Evolutionary conservation across 2,888 invertebrate species (phyloP).

Genomic region (Dynastes tityus): DNA sequence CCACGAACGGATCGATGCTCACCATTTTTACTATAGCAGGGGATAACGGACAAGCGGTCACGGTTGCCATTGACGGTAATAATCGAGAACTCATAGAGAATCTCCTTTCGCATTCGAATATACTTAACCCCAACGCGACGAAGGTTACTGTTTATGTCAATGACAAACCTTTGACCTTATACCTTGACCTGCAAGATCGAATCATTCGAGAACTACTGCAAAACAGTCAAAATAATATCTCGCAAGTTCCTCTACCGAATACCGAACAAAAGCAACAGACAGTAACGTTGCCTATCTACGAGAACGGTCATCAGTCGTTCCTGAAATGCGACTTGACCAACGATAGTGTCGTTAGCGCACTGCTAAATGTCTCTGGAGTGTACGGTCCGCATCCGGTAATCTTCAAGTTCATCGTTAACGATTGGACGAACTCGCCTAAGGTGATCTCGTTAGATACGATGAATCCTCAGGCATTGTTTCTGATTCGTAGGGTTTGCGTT

Average conservation of each 20-base stretch:
- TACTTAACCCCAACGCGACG: not conserved
- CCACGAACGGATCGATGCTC: not conserved
- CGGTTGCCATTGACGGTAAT: not conserved
- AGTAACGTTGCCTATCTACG: not conserved
- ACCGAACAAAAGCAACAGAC: too few species aligned
- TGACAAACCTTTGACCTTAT: not conserved
- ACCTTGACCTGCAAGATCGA: not conserved
- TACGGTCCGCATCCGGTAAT: not conserved
- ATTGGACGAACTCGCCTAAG: not conserved
- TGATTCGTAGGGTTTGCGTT: not conserved
- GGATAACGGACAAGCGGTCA: not conserved
- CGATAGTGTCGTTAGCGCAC: not conserved
- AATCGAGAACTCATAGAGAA: not conserved
- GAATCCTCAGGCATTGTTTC: not conserved
- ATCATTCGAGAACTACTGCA: not conserved
- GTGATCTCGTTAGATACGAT: not conserved
- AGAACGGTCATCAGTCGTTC: not conserved
- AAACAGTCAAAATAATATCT: not conserved
- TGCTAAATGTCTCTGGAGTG: not conserved
- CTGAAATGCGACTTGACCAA: not conserved
- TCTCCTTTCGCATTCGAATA: not conserved
- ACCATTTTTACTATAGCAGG: not conserved
- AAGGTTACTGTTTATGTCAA: not conserved
- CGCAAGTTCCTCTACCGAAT: not conserved
- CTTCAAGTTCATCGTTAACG: not conserved